A percentile compares a stretch with the other conserved stretches of the same genome.
phyloP scores from a whole-genome alignment of 2,888 invertebrate genomes.

The Cephus runcator region DNA sequence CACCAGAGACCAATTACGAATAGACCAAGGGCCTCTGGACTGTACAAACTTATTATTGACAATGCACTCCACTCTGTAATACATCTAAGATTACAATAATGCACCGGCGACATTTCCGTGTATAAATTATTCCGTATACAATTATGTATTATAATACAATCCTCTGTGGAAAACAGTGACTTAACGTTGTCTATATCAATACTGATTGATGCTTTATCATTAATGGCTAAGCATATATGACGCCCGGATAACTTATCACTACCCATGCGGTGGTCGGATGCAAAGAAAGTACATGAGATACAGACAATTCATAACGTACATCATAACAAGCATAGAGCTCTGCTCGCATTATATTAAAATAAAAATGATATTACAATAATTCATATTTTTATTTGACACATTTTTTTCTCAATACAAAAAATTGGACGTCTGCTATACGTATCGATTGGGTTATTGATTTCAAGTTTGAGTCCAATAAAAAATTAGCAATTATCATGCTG shows the following conservation, averaged over 20 bases:
- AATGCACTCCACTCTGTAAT: not conserved
- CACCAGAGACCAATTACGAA: not conserved
- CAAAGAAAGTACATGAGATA: not conserved
- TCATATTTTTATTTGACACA: not conserved
- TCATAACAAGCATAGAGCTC: no score
- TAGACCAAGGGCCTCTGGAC: not conserved
- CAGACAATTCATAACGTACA: not conserved
- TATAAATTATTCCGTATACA: not conserved
- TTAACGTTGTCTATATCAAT: not conserved
- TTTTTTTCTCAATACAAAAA: not conserved
- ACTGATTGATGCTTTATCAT: not conserved
- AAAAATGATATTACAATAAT: no score
- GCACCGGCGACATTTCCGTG: not conserved
- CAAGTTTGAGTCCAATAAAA: not conserved
- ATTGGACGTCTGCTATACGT: not conserved
- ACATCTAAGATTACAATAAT: not conserved
- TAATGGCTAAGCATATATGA: not conserved
- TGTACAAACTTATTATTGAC: not conserved
- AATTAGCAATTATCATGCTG: not conserved
- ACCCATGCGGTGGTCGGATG: not conserved
- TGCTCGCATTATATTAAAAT: no score
- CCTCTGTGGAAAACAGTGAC: not conserved
- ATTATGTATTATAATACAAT: not conserved
- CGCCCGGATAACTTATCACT: not conserved
- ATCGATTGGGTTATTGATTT: not conserved